phyloP scores from a whole-genome alignment of 1,140 invertebrate genomes.

The Laupala kohalensis region DNA sequence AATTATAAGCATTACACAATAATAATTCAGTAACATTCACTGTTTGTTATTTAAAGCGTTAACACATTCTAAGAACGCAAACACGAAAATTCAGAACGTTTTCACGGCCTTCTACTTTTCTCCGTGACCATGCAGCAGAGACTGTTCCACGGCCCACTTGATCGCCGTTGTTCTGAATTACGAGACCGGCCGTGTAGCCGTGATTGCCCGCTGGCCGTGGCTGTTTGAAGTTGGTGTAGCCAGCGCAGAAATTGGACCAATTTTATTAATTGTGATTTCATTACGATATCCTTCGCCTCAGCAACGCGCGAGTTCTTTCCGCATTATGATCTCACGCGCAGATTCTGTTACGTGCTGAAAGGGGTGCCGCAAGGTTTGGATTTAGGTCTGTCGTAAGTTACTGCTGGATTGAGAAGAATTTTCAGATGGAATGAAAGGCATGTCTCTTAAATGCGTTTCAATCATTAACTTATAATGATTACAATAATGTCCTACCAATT shows the following conservation, averaged over 20 bases:
- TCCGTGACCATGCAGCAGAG: no score
- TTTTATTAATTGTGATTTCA: neutral
- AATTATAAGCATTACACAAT: no score
- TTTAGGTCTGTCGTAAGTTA: neutral
- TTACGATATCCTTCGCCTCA: neutral
- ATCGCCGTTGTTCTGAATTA: neutral
- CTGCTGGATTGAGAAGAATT: no score
- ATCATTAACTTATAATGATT: no score
- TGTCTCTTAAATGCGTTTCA: no score
- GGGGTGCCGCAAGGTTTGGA: neutral
- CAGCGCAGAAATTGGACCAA: neutral
- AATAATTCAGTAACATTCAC: no score
- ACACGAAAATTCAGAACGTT: no score
- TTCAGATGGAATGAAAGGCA: no score
- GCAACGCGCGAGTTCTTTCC: neutral
- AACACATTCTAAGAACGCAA: no score
- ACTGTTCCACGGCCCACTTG: neutral
- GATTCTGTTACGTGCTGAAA: neutral
- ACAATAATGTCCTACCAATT: no score
- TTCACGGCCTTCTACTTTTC: no score
- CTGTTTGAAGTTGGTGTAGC: neutral
- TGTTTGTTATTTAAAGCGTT: no score
- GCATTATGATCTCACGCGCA: neutral
- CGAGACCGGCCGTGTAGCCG: neutral
- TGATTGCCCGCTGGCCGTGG: neutral